Evolutionary conservation across 2,797 vertebrate genomes (phyloP).

Genomic region (Myotis findleyi): DNA sequence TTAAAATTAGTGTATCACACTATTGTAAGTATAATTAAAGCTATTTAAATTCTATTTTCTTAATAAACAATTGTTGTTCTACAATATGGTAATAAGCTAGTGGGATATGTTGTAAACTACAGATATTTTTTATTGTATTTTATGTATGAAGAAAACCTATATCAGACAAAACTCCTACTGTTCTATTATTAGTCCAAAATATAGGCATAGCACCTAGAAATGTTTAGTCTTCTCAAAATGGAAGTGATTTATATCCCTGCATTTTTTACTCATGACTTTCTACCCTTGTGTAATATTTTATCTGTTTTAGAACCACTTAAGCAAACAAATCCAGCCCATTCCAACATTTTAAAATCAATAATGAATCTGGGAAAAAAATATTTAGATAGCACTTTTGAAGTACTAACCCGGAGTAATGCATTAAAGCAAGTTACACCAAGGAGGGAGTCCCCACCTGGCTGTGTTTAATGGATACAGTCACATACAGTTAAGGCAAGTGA

Average conservation of each 20-base stretch:
- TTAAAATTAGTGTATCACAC: neutral
- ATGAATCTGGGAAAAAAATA: neutral
- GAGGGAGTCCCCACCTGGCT: neutral
- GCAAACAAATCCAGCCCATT: neutral
- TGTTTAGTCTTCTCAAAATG: neutral
- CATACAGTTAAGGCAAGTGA: neutral
- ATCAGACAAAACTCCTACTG: neutral
- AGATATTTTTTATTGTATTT: neutral
- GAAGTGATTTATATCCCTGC: neutral
- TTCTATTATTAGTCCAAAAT: neutral
- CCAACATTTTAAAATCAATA: neutral
- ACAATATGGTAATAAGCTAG: neutral
- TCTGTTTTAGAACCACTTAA: neutral
- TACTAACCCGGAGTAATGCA: neutral
- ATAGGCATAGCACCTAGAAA: neutral
- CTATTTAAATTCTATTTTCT: neutral
- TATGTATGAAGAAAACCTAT: neutral
- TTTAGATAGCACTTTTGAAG: neutral
- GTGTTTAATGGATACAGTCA: rapidly evolving
- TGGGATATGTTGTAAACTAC: neutral
- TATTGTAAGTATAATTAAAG: neutral
- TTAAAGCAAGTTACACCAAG: neutral
- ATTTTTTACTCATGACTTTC: neutral
- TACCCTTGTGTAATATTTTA: neutral
- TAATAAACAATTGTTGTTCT: neutral